phyloP scores from a whole-genome alignment of 92 coral and sea anemone species.

The Phymanthus crucifer region DNA sequence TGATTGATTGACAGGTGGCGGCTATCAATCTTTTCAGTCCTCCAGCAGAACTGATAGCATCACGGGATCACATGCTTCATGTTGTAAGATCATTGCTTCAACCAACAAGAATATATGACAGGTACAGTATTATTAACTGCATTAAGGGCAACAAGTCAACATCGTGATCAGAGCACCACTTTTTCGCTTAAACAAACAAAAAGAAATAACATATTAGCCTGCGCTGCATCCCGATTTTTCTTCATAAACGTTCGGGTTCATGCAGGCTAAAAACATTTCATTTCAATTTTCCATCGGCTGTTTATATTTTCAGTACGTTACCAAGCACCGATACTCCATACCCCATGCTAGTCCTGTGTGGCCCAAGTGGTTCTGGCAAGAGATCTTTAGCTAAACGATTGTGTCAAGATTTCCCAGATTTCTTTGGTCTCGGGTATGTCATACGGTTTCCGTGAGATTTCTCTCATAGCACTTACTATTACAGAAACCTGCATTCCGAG shows the following conservation, averaged over 20 bases:
- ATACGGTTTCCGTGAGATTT: too few relatives aligned
- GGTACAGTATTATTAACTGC: slow-evolving; percentile 42
- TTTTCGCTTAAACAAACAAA: too few relatives aligned
- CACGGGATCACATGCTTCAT: slow-evolving; percentile 99
- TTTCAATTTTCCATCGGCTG: too few relatives aligned
- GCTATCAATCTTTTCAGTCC: slow-evolving; percentile 93
- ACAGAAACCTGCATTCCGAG: too few relatives aligned
- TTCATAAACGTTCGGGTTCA: too few relatives aligned
- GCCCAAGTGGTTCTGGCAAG: slow-evolving; percentile 91
- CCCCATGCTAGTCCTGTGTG: slow-evolving; percentile 91
- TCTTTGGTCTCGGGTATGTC: slow-evolving; percentile 90
- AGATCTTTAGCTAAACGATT: slow-evolving; percentile 70
- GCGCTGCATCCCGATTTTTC: too few relatives aligned
- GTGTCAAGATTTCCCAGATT: slow-evolving; percentile 96
- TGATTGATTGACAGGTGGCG: slow-evolving; percentile 59
- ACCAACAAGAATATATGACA: slow-evolving; percentile 83
- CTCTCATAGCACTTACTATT: too few relatives aligned
- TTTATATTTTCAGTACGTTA: slow-evolving; percentile 72
- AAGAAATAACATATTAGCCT: background rate
- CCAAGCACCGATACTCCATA: slow-evolving; percentile 95
- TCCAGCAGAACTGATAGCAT: slow-evolving; percentile 87
- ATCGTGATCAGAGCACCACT: background rate
- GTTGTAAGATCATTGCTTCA: slow-evolving; percentile 89
- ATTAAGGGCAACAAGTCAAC: too few relatives aligned
- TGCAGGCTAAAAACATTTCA: too few relatives aligned